phyloP scores from a whole-genome alignment of 2,888 invertebrate genomes.

The Cantharis rufa region DNA sequence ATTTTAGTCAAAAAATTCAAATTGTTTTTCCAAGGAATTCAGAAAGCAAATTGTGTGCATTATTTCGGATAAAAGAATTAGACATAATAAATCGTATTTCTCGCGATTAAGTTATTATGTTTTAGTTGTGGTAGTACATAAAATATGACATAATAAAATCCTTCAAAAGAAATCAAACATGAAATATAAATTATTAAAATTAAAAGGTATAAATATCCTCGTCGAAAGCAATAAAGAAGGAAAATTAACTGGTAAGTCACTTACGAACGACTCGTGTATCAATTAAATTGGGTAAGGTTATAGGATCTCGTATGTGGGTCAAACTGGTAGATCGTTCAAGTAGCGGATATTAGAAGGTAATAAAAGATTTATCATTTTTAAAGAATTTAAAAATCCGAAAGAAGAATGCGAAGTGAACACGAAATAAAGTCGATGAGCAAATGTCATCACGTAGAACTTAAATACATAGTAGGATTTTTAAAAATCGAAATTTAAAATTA shows the following conservation, averaged over 20 bases:
- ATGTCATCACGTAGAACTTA: constrained; percentile 50
- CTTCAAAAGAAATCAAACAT: background rate
- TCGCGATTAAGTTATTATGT: background rate
- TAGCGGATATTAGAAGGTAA: background rate
- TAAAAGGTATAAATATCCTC: background rate
- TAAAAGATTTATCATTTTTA: background rate
- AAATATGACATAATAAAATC: background rate
- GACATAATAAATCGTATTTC: background rate
- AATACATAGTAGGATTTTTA: constrained; percentile 49
- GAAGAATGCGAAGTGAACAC: background rate
- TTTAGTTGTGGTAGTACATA: background rate
- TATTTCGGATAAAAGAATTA: background rate
- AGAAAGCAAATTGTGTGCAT: background rate
- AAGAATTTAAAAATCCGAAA: background rate
- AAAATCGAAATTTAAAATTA: constrained; percentile 52
- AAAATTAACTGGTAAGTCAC: background rate
- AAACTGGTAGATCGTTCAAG: background rate
- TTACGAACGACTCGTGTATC: background rate
- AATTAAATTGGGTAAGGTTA: background rate
- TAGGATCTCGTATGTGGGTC: background rate
- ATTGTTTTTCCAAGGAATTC: no score
- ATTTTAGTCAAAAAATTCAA: no score
- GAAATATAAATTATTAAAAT: background rate
- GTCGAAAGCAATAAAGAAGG: background rate
- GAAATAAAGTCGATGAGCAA: constrained; percentile 21